Evolutionary conservation across 2,888 invertebrate genomes (phyloP), one percentile per base, ranked within the genome.

Genomic region (Hoplodrina blanda): DNA sequence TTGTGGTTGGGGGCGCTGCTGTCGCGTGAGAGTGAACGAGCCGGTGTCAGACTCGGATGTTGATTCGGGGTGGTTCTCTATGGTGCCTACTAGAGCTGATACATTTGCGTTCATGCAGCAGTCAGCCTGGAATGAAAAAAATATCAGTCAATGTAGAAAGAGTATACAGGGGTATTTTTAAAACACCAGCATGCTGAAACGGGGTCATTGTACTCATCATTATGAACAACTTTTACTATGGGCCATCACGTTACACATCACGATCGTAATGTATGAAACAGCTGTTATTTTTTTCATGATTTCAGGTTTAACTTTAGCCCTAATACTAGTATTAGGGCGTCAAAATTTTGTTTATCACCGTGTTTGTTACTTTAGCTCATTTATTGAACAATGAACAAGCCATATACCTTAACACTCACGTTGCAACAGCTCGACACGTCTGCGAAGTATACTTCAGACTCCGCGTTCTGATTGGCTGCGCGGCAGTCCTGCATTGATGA

Each of bases 391-490:
- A 11, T 37, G 19, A 15, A 17, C 13, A 49, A 20, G 3, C 7
- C 4, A 1, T 11, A 54, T 85, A 95, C 95, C 92, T 97, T 96
- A 0, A 97, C 96, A 5, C 97, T 97, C 61, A 97, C 97, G 85
- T 98, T 98, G 86, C 98, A 98, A 86, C 98, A 98, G 71, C 98
- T 98, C 37, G 98, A 98, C 0, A 98, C 98, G 83, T 98, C 98
- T 0, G 98, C 98, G 86, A 98, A 98, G 88, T 98, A 98, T 0
- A 98, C 97, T 89, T 98, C 98, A 0, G 98, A 98, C 87, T 98
- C 98, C 0, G 98, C 97, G 37, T 97, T 97, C 86, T 97, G 97
- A 75, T 96, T 96, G 19, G 90, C 90, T 0, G 73, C 72, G 4
- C 92, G 91, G 62, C 94, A 93, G 33, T 95, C 95, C 55, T 96